phyloP scores from a whole-genome alignment of 2,113 vertebrate species.

The Chrysochloris asiatica region DNA sequence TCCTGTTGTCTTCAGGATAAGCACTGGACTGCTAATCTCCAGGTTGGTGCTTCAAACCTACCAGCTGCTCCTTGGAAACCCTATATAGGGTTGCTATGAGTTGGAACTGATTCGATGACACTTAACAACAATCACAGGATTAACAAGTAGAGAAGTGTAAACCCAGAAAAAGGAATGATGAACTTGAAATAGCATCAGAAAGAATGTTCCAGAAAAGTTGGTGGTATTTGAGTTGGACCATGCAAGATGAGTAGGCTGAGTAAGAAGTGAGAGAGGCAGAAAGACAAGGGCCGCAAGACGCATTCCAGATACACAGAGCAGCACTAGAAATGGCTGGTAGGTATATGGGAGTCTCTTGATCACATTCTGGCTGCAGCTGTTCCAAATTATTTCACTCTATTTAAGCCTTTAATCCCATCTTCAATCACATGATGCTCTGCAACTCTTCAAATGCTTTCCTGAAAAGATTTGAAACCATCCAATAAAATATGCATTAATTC shows the following conservation, averaged over 20 bases:
- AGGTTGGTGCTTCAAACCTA: no score
- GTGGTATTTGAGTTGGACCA: background rate
- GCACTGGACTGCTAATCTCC: no score
- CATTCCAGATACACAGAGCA: background rate
- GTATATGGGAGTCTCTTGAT: background rate
- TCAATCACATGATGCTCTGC: background rate
- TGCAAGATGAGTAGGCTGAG: background rate
- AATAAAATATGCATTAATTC: background rate
- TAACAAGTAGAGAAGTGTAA: background rate
- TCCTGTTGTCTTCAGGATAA: no score
- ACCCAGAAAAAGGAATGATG: background rate
- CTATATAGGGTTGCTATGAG: no score
- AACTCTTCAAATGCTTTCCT: background rate
- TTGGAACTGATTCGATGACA: no score
- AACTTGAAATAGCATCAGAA: constrained; percentile 11
- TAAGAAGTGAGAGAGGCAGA: background rate
- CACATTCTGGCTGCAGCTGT: constrained; percentile 36
- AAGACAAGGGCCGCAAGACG: background rate
- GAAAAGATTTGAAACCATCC: background rate
- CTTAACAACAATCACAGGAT: background rate
- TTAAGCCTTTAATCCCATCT: background rate
- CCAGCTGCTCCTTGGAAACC: no score
- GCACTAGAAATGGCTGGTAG: background rate
- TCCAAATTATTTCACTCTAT: background rate
- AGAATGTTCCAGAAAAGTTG: background rate